Conservation (phyloP, 2,113 vertebrate species). For the Capreolus pygargus region DNA sequence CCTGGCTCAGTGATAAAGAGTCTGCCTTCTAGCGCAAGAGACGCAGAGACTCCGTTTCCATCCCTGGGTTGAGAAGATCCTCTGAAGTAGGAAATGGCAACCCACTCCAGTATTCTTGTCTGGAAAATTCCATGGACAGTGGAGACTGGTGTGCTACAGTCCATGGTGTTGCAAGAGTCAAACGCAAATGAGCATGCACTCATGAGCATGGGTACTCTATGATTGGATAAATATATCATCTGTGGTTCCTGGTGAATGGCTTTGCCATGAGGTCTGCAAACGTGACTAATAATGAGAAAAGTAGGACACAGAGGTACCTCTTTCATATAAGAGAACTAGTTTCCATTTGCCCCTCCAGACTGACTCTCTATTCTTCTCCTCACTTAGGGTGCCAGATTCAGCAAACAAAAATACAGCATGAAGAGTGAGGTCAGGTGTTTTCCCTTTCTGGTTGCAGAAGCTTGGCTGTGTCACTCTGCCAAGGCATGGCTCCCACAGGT, state of each 20-base stretch:
- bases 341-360: not conserved
- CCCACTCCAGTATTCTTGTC: not conserved
- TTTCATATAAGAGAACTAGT: not conserved
- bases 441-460: not conserved
- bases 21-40: not conserved
- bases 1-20: not conserved
- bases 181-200: not conserved
- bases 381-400: not conserved
- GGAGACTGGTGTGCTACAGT: not conserved
- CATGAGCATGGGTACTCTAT: not conserved
- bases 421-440: not conserved
- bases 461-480: not conserved
- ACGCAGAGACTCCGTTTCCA: not conserved
- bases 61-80: not conserved
- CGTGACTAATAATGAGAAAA: not conserved
- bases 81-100: not conserved
- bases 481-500: not conserved
- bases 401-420: not conserved
- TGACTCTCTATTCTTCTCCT: not conserved
- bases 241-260: not conserved
- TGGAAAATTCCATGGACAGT: not conserved
- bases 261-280: not conserved
- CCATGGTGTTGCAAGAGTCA: not conserved
- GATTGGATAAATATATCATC: not conserved
- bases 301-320: not conserved